phyloP scores from a whole-genome alignment of 2,797 vertebrate species.

The Clarias pachynema region DNA sequence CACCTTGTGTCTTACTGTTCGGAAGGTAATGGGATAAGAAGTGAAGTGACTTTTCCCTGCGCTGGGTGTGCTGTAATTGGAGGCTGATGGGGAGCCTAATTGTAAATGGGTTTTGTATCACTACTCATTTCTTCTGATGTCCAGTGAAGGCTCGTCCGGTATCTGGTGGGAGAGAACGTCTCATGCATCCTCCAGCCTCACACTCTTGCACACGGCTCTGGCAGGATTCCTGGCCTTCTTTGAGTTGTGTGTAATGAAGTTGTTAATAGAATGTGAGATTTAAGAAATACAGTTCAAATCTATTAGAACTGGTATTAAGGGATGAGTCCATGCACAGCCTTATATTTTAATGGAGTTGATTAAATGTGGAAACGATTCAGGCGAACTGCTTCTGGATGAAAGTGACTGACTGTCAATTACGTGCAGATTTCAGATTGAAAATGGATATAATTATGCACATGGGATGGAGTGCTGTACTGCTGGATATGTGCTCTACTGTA shows the following conservation, averaged over 20 bases:
- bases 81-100: conserved; percentile 47
- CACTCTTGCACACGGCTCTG: background rate
- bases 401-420: background rate
- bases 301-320: background rate
- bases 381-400: background rate
- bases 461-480: too few relatives aligned
- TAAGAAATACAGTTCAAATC: background rate
- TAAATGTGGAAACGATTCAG: background rate
- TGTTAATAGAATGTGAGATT: background rate
- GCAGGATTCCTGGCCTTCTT: background rate
- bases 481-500: too few relatives aligned
- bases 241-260: background rate
- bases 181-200: background rate
- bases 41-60: conserved; percentile 26
- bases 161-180: background rate
- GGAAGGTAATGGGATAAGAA: conserved; percentile 40
- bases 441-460: too few relatives aligned
- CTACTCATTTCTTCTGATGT: conserved; percentile 45
- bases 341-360: background rate
- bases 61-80: conserved; percentile 21
- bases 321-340: background rate
- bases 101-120: conserved; percentile 55
- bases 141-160: conserved; percentile 34
- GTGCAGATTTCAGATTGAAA: too few relatives aligned
- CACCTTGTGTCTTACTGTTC: conserved; percentile 30